A percentile compares a stretch with the other conserved stretches of the same genome.
Conservation (phyloP, 2,113 vertebrate species). For the Carettochelys insculpta region DNA sequence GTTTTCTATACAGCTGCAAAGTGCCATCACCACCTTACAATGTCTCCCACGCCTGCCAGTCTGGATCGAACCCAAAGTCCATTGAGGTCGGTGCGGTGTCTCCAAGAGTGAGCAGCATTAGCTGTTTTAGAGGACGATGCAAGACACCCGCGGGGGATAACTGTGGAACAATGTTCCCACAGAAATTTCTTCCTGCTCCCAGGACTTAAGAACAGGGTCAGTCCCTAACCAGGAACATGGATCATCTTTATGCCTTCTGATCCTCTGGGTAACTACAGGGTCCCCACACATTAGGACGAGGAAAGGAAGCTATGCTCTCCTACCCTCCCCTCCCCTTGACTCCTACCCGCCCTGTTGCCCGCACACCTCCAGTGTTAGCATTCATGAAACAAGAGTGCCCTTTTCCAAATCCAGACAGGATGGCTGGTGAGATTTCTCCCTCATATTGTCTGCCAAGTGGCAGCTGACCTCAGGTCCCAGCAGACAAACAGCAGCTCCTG, state of each 20-base stretch:
- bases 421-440: not conserved
- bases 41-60: not conserved
- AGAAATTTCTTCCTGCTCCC: not conserved
- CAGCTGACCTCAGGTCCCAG: not conserved
- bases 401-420: not conserved
- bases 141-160: not conserved
- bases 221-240: not conserved
- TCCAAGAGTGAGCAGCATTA: not conserved
- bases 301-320: not conserved
- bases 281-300: not conserved
- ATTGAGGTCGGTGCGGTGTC: not conserved
- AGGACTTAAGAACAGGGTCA: not conserved
- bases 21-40: not conserved
- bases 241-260: not conserved
- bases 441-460: not conserved
- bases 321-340: not conserved
- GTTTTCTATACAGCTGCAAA: not conserved
- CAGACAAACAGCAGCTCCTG: not conserved
- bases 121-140: not conserved
- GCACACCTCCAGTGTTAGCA: not conserved
- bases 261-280: not conserved
- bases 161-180: not conserved
- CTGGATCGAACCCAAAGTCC: not conserved
- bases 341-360: not conserved
- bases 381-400: not conserved